A percentile compares a stretch with the other conserved stretches of the same genome.
These are phyloP conservation scores for Cyaniris semiargus DNA, from an alignment of 2,888 invertebrate genomes.

Conservation along the genomic window DNA sequence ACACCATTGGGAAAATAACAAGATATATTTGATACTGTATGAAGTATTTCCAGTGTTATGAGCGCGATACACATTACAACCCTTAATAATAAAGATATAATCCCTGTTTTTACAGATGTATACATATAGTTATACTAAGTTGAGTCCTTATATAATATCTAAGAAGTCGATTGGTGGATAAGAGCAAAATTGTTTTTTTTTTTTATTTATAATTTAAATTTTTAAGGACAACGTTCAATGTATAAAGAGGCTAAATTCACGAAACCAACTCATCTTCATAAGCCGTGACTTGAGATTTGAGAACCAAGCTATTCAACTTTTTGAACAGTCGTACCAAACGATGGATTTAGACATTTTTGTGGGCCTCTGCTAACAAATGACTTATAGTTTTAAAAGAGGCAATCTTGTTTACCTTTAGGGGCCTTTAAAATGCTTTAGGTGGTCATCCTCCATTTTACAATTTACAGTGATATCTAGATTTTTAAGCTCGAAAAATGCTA, in stretches of 20 bases:
- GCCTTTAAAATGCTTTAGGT: too few species aligned
- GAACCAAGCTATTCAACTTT: too few species aligned
- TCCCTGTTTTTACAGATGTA: too few species aligned
- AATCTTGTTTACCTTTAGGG: too few species aligned
- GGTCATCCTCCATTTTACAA: background rate
- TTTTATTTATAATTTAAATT: too few species aligned
- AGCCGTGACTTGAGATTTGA: too few species aligned
- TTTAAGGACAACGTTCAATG: too few species aligned
- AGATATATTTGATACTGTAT: slow-evolving; percentile 4
- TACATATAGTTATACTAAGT: background rate
- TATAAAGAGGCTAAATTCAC: background rate
- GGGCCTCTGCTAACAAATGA: too few species aligned
- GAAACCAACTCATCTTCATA: background rate
- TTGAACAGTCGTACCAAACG: too few species aligned
- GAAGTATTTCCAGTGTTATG: slow-evolving; percentile 7
- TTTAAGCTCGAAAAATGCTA: background rate
- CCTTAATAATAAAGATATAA: background rate
- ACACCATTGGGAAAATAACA: slow-evolving; percentile 1
- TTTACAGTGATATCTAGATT: background rate
- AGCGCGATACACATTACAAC: background rate
- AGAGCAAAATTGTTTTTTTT: background rate
- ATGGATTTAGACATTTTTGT: too few species aligned
- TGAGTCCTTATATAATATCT: background rate
- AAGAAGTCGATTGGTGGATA: background rate
- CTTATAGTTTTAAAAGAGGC: too few species aligned